phyloP scores from a whole-genome alignment of 1,140 invertebrate genomes.

The Protaetia brevitarsis region DNA sequence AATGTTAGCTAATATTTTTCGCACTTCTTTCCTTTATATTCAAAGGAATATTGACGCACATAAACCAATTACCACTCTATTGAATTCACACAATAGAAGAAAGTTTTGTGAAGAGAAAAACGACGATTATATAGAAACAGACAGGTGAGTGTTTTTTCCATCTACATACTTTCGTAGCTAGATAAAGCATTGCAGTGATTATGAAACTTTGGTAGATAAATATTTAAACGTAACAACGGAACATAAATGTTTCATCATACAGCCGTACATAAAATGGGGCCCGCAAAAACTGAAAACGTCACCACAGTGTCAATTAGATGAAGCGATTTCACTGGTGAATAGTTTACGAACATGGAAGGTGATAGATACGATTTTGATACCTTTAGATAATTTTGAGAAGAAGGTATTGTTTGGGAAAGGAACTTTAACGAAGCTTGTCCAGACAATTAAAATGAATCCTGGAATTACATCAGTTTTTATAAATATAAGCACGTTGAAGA shows the following conservation, averaged over 20 bases:
- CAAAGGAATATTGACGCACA: too few species aligned
- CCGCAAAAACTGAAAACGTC: constrained; percentile 54
- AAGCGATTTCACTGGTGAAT: constrained; percentile 69
- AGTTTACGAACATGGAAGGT: constrained; percentile 73
- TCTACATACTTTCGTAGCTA: not conserved
- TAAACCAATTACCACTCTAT: not conserved
- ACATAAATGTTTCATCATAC: constrained; percentile 60
- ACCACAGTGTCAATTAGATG: constrained; percentile 66
- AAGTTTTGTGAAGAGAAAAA: not conserved
- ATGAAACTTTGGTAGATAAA: constrained; percentile 47
- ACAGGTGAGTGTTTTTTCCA: not conserved
- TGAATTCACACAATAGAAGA: not conserved
- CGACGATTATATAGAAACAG: not conserved
- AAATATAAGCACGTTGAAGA: constrained; percentile 65
- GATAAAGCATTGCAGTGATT: constrained; percentile 43
- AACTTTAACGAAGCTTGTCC: constrained; percentile 59
- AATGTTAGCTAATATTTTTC: too few species aligned
- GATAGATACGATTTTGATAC: constrained; percentile 56
- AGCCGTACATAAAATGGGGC: constrained; percentile 78
- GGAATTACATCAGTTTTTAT: constrained; percentile 71
- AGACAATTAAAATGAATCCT: constrained; percentile 40
- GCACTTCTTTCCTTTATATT: too few species aligned
- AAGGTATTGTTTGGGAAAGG: constrained; percentile 67
- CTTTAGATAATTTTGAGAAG: constrained; percentile 57
- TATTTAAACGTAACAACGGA: constrained; percentile 45